Conservation (phyloP, 2,888 invertebrate genomes). For the Pomacea canaliculata region DNA sequence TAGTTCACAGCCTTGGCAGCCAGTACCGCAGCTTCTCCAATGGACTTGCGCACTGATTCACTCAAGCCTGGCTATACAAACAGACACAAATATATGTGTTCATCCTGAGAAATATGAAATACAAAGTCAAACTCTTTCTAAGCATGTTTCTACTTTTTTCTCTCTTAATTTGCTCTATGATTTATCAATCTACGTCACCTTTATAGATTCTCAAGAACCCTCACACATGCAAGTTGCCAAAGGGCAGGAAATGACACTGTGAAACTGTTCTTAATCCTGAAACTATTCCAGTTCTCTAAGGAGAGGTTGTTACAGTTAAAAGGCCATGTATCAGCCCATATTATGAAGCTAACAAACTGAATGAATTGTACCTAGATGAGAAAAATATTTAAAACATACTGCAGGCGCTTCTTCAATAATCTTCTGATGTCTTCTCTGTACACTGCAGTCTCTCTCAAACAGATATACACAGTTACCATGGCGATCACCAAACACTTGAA, state of each 20-base stretch:
- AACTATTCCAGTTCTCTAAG: too few relatives aligned
- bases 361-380: background rate
- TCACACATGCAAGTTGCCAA: too few relatives aligned
- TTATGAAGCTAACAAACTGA: too few relatives aligned
- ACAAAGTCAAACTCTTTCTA: too few relatives aligned
- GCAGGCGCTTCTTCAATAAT: constrained; percentile 82
- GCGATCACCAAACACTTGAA: constrained; percentile 95
- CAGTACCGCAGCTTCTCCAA: constrained; percentile 91
- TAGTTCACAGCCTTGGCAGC: constrained; percentile 96
- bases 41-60: constrained; percentile 79
- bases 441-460: constrained; percentile 98
- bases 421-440: constrained; percentile 99
- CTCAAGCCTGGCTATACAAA: constrained; percentile 85
- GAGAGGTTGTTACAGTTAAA: too few relatives aligned
- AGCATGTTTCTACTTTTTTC: too few relatives aligned
- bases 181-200: too few relatives aligned
- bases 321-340: too few relatives aligned
- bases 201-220: too few relatives aligned
- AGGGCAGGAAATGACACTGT: too few relatives aligned
- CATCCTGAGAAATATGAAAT: background rate
- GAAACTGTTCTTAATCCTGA: too few relatives aligned
- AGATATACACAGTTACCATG: constrained; percentile 91
- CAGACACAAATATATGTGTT: background rate
- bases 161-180: too few relatives aligned
- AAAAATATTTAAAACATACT: constrained; percentile 41